Conservation (phyloP, 2,888 invertebrate genomes). For the Venusia cambrica region DNA sequence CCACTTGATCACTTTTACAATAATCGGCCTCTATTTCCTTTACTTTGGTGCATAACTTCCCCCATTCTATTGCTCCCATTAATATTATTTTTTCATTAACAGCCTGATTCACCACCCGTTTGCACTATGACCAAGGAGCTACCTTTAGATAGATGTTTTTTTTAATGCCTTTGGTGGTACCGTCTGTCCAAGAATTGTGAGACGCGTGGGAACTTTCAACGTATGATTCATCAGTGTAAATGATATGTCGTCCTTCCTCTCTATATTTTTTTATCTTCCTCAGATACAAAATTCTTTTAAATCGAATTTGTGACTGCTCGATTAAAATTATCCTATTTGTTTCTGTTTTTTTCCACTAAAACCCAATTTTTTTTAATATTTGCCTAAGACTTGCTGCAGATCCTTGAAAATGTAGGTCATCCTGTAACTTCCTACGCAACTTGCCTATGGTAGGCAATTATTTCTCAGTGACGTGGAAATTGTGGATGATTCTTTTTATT, state of each 20-base stretch:
- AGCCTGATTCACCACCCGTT: too few relatives aligned
- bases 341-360: constrained; percentile 11
- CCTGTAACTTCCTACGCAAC: constrained; percentile 5
- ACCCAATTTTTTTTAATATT: constrained; percentile 9
- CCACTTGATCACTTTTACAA: too few relatives aligned
- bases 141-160: too few relatives aligned
- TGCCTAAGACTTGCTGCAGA: constrained; percentile 9
- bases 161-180: background rate
- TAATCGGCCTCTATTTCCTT: too few relatives aligned
- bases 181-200: too few relatives aligned
- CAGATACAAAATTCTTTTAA: constrained; percentile 16
- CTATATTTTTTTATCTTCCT: constrained; percentile 4
- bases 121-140: too few relatives aligned
- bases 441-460: constrained; percentile 6
- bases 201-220: constrained; percentile 5
- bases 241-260: constrained; percentile 9
- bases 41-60: too few relatives aligned
- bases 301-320: constrained; percentile 11
- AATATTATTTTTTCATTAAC: too few relatives aligned
- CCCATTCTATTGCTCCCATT: too few relatives aligned
- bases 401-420: constrained; percentile 9
- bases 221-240: constrained; percentile 1
- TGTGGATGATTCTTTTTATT: constrained; percentile 15
- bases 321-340: constrained; percentile 11
- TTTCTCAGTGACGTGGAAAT: constrained; percentile 12